Evolutionary conservation across 1,140 invertebrate genomes (phyloP).

Genomic region (Scaptomyza hsui): DNA sequence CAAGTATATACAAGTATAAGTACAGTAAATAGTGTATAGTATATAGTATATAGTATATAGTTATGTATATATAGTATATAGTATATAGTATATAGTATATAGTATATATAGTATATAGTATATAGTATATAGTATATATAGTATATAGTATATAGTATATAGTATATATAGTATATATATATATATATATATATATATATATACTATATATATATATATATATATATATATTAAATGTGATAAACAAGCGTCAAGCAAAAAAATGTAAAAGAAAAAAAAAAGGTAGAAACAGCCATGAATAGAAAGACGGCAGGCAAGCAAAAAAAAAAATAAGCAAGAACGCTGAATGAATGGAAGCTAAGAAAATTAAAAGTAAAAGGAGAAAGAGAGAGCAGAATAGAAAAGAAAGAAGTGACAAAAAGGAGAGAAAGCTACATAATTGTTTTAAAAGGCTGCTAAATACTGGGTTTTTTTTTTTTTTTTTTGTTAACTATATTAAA

Average conservation of each 20-base stretch:
- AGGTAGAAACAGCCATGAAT: not conserved
- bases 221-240: slow-evolving; percentile 73
- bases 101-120: slow-evolving; percentile 52
- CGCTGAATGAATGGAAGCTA: slow-evolving; percentile 3
- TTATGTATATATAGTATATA: slow-evolving; percentile 54
- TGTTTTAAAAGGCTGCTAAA: slow-evolving; percentile 78
- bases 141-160: slow-evolving; percentile 57
- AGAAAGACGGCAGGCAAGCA: slow-evolving; percentile 9
- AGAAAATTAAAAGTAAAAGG: not conserved
- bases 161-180: slow-evolving; percentile 48
- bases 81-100: slow-evolving; percentile 54
- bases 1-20: slow-evolving; percentile 63
- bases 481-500: slow-evolving; percentile 74
- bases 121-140: slow-evolving; percentile 55
- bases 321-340: slow-evolving; percentile 25
- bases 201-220: slow-evolving; percentile 55
- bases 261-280: slow-evolving; percentile 35
- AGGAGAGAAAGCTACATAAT: slow-evolving; percentile 44
- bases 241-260: slow-evolving; percentile 76
- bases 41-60: slow-evolving; percentile 53
- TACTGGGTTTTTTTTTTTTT: slow-evolving; percentile 50
- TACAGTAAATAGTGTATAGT: too few species aligned
- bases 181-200: slow-evolving; percentile 49
- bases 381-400: not conserved
- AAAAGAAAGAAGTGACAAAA: slow-evolving; percentile 20